A percentile compares a stretch with the other conserved stretches of the same genome.
Evolutionary conservation across 2,888 invertebrate species (phyloP).

Genomic region (Blera fallax): DNA sequence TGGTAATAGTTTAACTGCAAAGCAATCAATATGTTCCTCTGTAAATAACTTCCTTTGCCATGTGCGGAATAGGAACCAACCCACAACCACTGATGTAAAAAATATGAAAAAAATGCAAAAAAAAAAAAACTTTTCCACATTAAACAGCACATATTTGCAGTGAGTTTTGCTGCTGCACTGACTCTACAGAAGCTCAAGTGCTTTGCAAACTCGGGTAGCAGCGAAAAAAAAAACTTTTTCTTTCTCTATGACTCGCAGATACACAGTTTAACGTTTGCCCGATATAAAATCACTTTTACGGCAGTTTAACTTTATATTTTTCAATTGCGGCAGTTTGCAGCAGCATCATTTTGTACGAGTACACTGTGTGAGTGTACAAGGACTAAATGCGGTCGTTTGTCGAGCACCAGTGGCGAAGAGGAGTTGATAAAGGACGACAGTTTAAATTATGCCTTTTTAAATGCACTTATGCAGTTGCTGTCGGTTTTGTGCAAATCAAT

Average conservation of each 20-base stretch:
- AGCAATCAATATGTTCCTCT: constrained; percentile 12
- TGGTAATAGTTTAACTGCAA: neutral
- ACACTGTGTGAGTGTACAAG: neutral
- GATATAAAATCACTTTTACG: constrained; percentile 56
- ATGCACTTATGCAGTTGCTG: constrained; percentile 23
- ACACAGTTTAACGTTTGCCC: constrained; percentile 43
- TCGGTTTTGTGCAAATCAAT: constrained; percentile 35
- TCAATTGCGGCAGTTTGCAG: constrained; percentile 39
- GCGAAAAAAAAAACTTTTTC: neutral
- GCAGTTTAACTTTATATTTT: constrained; percentile 56
- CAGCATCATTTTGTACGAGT: neutral
- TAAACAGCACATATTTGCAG: constrained; percentile 44
- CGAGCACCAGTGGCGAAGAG: constrained; percentile 30
- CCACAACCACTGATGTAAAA: neutral
- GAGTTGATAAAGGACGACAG: constrained; percentile 40
- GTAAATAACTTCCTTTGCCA: neutral
- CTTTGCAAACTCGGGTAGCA: constrained; percentile 33
- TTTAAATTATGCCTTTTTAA: constrained; percentile 28
- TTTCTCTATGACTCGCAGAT: constrained; percentile 23
- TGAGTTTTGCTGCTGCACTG: constrained; percentile 24
- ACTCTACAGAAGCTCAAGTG: constrained; percentile 26
- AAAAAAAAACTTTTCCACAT: constrained; percentile 26
- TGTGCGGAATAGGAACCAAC: neutral
- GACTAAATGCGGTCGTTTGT: constrained; percentile 45
- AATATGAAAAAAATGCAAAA: neutral